Base-by-base conservation (phyloP, 2,113 vertebrate genomes). In the Syngnathus scovelli region DNA sequence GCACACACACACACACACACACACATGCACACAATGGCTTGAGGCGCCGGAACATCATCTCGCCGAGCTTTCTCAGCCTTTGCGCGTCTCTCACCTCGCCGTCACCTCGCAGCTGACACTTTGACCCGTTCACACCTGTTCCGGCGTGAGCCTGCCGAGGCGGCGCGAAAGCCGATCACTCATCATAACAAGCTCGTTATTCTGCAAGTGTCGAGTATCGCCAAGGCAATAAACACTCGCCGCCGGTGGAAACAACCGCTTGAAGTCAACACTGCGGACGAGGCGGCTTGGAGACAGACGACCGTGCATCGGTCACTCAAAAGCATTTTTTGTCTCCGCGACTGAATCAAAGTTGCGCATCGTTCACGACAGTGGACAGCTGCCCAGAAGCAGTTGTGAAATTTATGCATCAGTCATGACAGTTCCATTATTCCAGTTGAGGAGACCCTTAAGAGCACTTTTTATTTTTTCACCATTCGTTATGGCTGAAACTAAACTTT, bases 11-110 rank as follows among this genome's bases (percentile, higher is more conserved):
- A 74, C 71, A 68, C 62, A 75, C 54, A 75, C 33, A 58, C 69
- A 67, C 70, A 46, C 68, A 68, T 21, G 64, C 71, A 48, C 71
- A 52, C 65, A 64, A 74, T 18, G 63, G 51, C 88, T 78, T 38
- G 44, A 69, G 70, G 82, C 76, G 89, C 75, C 91, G 86, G 89
- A 88, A 89, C 84, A 83, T 81, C 85, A 79, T 70, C 89, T 90
- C 90, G 88, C 82, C 87, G 75, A 23, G 7, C 55, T 43, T 39
- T 75, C 79, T 76, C 77, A 68, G 27, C 73, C 81, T 82, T 82
- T 78, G 76, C 75, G 74, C 70, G 67, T 52, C 56, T 75, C 80
- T 83, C 73, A 86, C 79, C 82, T 85, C 68, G 58, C 64, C 5
- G 43, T 83, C 84, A 86, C 80, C 84, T 84, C 68, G 67, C 11